Conservation (phyloP, 2,888 invertebrate species). For the Toxonevra muliebris region DNA sequence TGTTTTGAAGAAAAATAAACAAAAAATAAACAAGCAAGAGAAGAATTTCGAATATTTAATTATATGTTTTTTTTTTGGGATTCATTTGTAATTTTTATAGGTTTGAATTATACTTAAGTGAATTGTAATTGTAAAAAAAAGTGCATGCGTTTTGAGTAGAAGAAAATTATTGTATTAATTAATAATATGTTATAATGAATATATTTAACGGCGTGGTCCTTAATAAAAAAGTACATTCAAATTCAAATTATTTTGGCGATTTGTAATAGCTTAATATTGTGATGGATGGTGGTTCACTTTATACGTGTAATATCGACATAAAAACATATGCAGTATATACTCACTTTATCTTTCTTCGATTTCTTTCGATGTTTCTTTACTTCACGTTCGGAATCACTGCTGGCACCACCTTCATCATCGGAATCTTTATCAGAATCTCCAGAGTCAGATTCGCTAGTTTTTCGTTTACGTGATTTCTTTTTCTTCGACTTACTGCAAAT, state of each 20-base stretch:
- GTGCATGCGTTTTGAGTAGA: slow-evolving; percentile 22
- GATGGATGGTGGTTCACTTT: not conserved
- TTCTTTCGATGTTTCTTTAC: slow-evolving; percentile 60
- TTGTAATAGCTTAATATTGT: not conserved
- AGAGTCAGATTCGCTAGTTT: slow-evolving; percentile 66
- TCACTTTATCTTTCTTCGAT: slow-evolving; percentile 64
- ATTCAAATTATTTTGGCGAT: not conserved
- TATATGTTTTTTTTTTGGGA: not conserved
- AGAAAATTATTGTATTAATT: too few relatives aligned
- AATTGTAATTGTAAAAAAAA: slow-evolving; percentile 18
- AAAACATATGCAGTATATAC: slow-evolving; percentile 15
- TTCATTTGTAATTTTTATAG: slow-evolving; percentile 8
- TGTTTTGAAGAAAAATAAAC: slow-evolving; percentile 13
- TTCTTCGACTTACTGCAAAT: slow-evolving; percentile 66
- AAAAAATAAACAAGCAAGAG: slow-evolving; percentile 55
- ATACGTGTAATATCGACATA: not conserved
- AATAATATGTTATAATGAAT: too few relatives aligned
- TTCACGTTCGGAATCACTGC: slow-evolving; percentile 64
- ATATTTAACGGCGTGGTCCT: too few relatives aligned
- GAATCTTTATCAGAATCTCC: slow-evolving; percentile 62
- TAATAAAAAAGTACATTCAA: too few relatives aligned
- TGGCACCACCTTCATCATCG: slow-evolving; percentile 58
- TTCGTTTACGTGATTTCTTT: slow-evolving; percentile 70
- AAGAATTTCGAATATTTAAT: slow-evolving; percentile 46
- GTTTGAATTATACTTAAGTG: slow-evolving; percentile 20